These are phyloP conservation scores for Nothobranchius furzeri DNA, from an alignment of 2,113 vertebrate genomes.

Conservation along the genomic window DNA sequence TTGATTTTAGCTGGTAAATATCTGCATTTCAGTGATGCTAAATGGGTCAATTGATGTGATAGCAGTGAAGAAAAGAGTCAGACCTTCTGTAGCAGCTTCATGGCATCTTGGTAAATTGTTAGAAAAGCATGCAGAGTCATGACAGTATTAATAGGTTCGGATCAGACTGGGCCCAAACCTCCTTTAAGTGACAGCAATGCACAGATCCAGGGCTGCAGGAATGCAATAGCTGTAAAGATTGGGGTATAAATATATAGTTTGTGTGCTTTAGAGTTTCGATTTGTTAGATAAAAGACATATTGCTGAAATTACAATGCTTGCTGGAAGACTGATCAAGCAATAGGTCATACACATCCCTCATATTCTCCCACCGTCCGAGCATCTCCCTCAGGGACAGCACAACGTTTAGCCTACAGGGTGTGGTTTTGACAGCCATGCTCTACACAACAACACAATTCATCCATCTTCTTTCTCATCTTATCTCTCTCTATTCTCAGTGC, in stretches of 20 bases:
- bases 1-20: too few relatives aligned
- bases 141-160: neutral
- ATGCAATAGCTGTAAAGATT: neutral
- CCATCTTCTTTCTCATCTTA: constrained; percentile 14
- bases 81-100: neutral
- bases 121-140: neutral
- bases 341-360: constrained; percentile 8
- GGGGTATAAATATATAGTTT: neutral
- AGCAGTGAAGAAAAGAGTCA: neutral
- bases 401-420: constrained; percentile 14
- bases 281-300: neutral
- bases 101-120: too few relatives aligned
- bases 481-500: constrained; percentile 28
- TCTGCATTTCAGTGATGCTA: too few relatives aligned
- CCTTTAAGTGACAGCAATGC: too few relatives aligned
- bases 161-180: too few relatives aligned
- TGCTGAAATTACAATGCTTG: neutral
- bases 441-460: constrained; percentile 26
- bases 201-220: neutral
- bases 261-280: neutral
- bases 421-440: constrained; percentile 15
- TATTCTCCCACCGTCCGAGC: constrained; percentile 20
- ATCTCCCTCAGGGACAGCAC: constrained; percentile 42
- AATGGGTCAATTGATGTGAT: too few relatives aligned
- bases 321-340: neutral